Percentiles rank a stretch among this genome's conserved stretches.
These are phyloP conservation scores for Montipora sp. DNA, from an alignment of 64 coral and sea anemone species.

Conservation along the genomic window DNA sequence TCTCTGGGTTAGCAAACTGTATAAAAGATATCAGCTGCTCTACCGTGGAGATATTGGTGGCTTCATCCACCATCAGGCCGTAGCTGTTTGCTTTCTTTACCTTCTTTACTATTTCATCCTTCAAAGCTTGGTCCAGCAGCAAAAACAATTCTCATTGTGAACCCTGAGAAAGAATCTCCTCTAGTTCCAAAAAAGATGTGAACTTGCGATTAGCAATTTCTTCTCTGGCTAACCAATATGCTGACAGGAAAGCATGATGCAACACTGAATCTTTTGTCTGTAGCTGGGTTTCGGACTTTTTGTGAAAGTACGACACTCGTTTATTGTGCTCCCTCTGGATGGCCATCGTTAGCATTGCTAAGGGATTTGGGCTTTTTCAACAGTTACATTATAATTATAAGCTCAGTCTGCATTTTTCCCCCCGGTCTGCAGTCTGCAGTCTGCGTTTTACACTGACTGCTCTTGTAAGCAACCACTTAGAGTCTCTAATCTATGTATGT, in stretches of 20 bases:
- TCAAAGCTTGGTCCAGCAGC: slow-evolving; percentile 66
- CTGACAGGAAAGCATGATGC: slow-evolving; percentile 52
- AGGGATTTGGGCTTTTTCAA: too few relatives aligned
- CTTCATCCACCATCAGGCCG: slow-evolving; percentile 73
- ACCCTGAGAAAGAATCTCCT: slow-evolving; percentile 62
- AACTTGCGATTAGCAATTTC: too few relatives aligned
- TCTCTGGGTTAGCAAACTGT: slow-evolving; percentile 69
- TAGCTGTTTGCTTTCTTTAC: slow-evolving; percentile 63
- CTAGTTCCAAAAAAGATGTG: neutral
- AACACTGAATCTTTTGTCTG: slow-evolving; percentile 60
- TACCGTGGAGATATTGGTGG: slow-evolving; percentile 60
- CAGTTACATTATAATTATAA: too few relatives aligned
- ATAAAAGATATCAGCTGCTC: slow-evolving; percentile 71
- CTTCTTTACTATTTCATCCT: slow-evolving; percentile 66
- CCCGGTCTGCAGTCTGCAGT: too few relatives aligned
- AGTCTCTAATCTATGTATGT: too few relatives aligned
- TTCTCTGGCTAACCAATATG: slow-evolving; percentile 11
- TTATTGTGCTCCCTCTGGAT: too few relatives aligned
- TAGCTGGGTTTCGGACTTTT: slow-evolving; percentile 54
- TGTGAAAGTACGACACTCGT: too few relatives aligned
- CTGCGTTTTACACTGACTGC: too few relatives aligned
- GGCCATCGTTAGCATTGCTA: too few relatives aligned
- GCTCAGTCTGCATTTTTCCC: too few relatives aligned
- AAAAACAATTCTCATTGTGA: slow-evolving; percentile 65
- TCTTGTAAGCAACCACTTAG: too few relatives aligned